A percentile compares a stretch with the other conserved stretches of the same genome.
These are phyloP conservation scores for Rhyacophila evoluta DNA, from an alignment of 2,888 invertebrate species.

Conservation along the genomic window DNA sequence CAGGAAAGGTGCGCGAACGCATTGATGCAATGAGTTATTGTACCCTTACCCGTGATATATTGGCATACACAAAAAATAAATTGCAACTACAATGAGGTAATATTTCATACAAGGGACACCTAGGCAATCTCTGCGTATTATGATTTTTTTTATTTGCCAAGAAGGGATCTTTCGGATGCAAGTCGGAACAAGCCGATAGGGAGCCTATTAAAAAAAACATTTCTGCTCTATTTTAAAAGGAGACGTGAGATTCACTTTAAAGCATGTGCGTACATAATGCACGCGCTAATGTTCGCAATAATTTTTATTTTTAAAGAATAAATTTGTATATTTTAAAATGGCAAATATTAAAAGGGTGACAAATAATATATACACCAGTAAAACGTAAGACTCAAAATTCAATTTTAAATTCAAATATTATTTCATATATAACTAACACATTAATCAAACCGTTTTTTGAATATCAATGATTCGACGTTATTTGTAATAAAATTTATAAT, in stretches of 20 bases:
- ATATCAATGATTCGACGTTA: too few relatives aligned
- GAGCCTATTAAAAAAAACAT: constrained; percentile 1
- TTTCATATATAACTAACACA: too few relatives aligned
- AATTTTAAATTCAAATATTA: too few relatives aligned
- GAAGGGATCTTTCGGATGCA: constrained; percentile 18
- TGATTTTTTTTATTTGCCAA: neutral
- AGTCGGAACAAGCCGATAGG: neutral
- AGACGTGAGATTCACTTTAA: neutral
- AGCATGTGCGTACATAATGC: constrained; percentile 4
- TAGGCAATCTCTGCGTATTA: constrained; percentile 41
- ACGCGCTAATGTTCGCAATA: neutral
- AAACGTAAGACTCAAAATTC: too few relatives aligned
- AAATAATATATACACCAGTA: neutral
- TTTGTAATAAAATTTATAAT: too few relatives aligned
- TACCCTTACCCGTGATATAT: constrained; percentile 53
- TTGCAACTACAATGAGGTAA: constrained; percentile 52
- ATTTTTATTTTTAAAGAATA: neutral
- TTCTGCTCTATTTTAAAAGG: constrained; percentile 2
- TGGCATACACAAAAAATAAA: constrained; percentile 53
- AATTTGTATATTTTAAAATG: neutral
- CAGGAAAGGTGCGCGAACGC: constrained; percentile 46
- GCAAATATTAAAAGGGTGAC: constrained; percentile 1
- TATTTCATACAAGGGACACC: constrained; percentile 53
- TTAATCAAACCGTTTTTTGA: too few relatives aligned
- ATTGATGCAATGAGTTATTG: constrained; percentile 55